Evolutionary conservation across 1,140 invertebrate species (phyloP), one percentile per base, ranked within the genome.

Genomic region (Aphelinus atriplicis): DNA sequence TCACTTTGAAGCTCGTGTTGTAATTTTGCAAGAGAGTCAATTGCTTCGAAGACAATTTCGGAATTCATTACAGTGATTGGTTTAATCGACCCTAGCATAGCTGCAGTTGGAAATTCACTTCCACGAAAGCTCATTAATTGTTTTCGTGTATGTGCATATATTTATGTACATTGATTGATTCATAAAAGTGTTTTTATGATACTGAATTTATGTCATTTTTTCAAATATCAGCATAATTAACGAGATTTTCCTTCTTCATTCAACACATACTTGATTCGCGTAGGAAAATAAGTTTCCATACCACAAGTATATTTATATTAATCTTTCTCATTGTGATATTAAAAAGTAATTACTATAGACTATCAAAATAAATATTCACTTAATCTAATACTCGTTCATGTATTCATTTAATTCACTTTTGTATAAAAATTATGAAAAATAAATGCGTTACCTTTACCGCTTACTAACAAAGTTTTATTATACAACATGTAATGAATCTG

Each of bases 371-470:
- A 61, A 10, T 7, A 45, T 51, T 53, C 46, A 70, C 45, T 58
- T 65, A 68, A 68, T 45, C 63, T 70, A 64, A 64, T 63, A 4
- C 51, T 64, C 47, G n/a, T 64, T 51, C 10, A 9, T 50, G 10
- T 57, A 64, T 5, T 50, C 48, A 43, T 50, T 63, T 71, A 55
- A 7, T 64, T 65, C 43, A 42, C 5, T 42, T 71, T 55, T 55
- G 47, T 63, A 64, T 50, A 72, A 60, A 73, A 73, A 6, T 73
- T 51, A 73, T 73, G 53, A 60, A 66, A 66, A 73, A 66, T 71
- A 71, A 71, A 71, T 71, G 56, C 56, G 2, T 60, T 3, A 3
- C 9, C 60, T 53, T 66, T 60, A 64, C 55, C 61, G 5, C 5
- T 42, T 63, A 53, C 51, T 26, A 71, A 71, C 55, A 53, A 71